Evolutionary conservation across 2,113 vertebrate genomes (phyloP).

Genomic region (Bubo bubo): DNA sequence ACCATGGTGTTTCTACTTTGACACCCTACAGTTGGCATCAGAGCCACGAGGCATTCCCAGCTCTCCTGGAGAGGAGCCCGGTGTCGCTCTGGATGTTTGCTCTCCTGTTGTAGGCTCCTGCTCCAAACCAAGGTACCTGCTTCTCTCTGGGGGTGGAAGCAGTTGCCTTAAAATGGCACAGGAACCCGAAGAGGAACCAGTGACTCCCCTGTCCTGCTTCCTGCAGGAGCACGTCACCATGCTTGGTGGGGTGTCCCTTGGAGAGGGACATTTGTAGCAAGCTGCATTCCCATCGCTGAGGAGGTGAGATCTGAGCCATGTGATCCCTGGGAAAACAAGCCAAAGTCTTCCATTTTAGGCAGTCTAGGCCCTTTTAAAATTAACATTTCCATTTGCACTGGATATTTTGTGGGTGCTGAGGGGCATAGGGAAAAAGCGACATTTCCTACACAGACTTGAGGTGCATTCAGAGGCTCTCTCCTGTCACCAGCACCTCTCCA

Average conservation of each 20-base stretch:
- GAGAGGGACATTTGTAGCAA: neutral
- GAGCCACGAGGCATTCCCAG: neutral
- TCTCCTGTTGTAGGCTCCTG: neutral
- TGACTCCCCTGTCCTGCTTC: neutral
- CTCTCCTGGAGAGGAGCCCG: neutral
- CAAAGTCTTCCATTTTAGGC: neutral
- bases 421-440: neutral
- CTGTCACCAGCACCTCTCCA: neutral
- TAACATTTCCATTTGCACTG: neutral
- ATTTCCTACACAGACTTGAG: neutral
- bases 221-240: neutral
- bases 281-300: neutral
- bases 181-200: accelerated
- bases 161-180: neutral
- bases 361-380: neutral
- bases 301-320: neutral
- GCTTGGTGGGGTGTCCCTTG: accelerated
- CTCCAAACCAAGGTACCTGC: neutral
- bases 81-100: accelerated
- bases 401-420: neutral
- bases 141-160: neutral
- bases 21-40: neutral
- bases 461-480: neutral
- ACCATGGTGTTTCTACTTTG: neutral
- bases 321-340: neutral